These are phyloP conservation scores for Clarias platycephalus DNA, from an alignment of 2,797 vertebrate genomes.

Conservation along the genomic window DNA sequence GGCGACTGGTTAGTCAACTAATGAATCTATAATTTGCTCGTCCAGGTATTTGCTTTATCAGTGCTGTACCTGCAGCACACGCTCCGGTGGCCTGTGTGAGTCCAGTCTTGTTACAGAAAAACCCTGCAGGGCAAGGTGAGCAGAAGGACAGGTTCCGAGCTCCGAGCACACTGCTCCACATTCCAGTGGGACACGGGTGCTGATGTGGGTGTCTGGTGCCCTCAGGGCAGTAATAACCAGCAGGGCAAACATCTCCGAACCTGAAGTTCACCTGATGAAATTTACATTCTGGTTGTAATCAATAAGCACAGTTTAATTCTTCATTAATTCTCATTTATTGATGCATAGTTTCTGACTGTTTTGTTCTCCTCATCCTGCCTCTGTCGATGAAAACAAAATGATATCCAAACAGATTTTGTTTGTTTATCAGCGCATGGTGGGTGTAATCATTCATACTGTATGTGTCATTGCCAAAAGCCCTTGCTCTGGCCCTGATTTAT, in stretches of 20 bases:
- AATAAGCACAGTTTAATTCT: not conserved
- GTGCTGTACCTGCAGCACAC: constrained; percentile 76
- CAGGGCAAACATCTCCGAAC: constrained; percentile 81
- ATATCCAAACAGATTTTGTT: constrained; percentile 29
- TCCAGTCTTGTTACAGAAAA: constrained; percentile 79
- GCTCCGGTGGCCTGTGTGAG: constrained; percentile 74
- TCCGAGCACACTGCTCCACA: constrained; percentile 79
- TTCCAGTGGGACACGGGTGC: constrained; percentile 81
- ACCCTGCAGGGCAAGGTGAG: constrained; percentile 78
- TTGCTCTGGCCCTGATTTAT: constrained; percentile 14
- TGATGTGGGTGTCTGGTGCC: constrained; percentile 77
- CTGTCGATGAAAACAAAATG: constrained; percentile 22
- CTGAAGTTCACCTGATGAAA: constrained; percentile 71
- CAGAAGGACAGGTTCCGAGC: constrained; percentile 76
- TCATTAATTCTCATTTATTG: constrained; percentile 1
- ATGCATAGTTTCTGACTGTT: not conserved
- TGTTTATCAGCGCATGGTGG: constrained; percentile 31
- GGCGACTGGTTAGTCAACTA: not conserved
- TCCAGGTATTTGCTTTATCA: not conserved
- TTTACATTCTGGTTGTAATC: not conserved
- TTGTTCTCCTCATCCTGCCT: not conserved
- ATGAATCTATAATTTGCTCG: not conserved
- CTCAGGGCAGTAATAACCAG: constrained; percentile 78
- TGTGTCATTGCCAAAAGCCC: constrained; percentile 23
- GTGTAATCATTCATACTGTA: constrained; percentile 32